Conservation (phyloP, 1,140 invertebrate species). For the Danaus melanippus region DNA sequence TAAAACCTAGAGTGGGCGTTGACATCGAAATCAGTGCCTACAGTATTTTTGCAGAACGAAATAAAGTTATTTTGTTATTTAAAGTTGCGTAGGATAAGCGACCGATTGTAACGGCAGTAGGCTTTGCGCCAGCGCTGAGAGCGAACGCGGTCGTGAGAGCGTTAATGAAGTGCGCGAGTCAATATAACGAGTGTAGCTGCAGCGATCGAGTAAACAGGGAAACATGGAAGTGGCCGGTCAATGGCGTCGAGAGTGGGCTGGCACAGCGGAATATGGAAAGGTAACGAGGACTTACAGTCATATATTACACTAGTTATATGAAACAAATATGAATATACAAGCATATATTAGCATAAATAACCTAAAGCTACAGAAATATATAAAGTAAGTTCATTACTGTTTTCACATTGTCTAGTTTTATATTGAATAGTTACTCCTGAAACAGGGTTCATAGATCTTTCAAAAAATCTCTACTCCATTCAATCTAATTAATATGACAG, state of each 20-base stretch:
- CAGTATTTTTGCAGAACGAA: conserved; percentile 58
- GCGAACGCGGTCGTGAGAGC: conserved; percentile 46
- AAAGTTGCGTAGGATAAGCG: conserved; percentile 39
- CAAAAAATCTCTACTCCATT: no score
- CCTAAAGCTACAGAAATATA: no score
- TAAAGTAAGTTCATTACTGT: no score
- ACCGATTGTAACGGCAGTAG: conserved; percentile 38
- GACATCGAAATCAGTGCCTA: conserved; percentile 53
- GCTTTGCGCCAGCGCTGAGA: conserved; percentile 44
- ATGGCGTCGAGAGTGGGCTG: conserved; percentile 65
- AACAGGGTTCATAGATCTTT: no score
- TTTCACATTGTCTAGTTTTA: no score
- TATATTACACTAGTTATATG: no score
- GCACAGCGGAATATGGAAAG: conserved; percentile 67
- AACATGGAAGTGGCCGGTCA: conserved; percentile 64
- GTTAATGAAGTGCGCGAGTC: conserved; percentile 34
- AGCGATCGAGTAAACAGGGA: conserved; percentile 42
- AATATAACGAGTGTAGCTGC: conserved; percentile 59
- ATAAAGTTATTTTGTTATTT: conserved; percentile 31
- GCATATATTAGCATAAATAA: no score
- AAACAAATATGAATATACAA: no score
- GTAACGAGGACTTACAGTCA: conserved; percentile 27
- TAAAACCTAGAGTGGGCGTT: conserved; percentile 53
- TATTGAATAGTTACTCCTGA: no score
- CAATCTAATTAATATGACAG: conserved; percentile 5